Evolutionary conservation across 1,140 invertebrate genomes (phyloP).

Genomic region (Macrostomum lignano): DNA sequence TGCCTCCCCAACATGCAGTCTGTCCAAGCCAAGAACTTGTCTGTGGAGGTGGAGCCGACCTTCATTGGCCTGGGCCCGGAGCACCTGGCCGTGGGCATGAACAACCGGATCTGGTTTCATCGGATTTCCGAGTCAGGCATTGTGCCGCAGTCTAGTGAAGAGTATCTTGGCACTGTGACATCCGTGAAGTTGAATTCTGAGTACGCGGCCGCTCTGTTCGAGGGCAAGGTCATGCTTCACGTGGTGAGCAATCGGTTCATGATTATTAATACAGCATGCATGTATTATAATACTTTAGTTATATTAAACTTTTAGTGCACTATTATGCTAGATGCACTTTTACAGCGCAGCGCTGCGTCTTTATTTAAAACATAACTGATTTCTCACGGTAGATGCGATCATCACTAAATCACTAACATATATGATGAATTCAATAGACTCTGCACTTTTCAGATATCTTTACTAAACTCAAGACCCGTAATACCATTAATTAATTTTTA

Average conservation of each 20-base stretch:
- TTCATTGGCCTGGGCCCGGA: slow-evolving; percentile 55
- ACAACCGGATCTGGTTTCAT: slow-evolving; percentile 73
- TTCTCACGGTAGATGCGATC: no score
- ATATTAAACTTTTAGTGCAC: no score
- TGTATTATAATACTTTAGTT: no score
- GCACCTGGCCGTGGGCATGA: slow-evolving; percentile 60
- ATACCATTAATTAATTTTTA: no score
- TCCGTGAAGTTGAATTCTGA: slow-evolving; percentile 44
- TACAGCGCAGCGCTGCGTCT: no score
- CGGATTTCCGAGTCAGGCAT: slow-evolving; percentile 15
- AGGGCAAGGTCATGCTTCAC: slow-evolving; percentile 60
- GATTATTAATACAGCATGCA: no score
- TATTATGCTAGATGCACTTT: no score
- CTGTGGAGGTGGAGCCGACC: slow-evolving; percentile 52
- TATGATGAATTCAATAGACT: no score
- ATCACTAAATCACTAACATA: no score
- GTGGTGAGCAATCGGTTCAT: slow-evolving; percentile 33
- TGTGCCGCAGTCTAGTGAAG: slow-evolving; percentile 36
- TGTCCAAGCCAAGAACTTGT: slow-evolving; percentile 12
- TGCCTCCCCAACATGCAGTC: background rate
- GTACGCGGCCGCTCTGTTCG: slow-evolving; percentile 54
- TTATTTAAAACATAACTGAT: no score
- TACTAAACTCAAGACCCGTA: no score
- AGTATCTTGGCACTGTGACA: slow-evolving; percentile 53
- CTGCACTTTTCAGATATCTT: no score